phyloP scores from a whole-genome alignment of 2,888 invertebrate species.

The Hydraecia micacea region DNA sequence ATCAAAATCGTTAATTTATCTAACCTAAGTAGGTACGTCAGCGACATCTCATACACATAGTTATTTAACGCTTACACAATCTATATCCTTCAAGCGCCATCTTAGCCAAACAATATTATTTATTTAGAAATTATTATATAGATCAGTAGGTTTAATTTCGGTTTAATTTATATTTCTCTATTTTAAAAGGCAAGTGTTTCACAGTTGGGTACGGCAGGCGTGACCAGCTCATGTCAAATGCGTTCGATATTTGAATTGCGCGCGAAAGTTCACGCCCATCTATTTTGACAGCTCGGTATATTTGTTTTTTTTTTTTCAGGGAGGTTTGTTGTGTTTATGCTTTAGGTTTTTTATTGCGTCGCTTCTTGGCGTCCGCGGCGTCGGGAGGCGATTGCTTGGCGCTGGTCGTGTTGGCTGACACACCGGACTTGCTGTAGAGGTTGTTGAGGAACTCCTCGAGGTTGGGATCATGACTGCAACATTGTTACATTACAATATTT shows the following conservation, averaged over 20 bases:
- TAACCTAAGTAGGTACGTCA: conserved; percentile 73
- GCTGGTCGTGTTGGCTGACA: conserved; percentile 74
- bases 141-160: conserved; percentile 61
- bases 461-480: conserved; percentile 92
- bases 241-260: conserved; percentile 65
- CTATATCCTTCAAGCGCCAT: conserved; percentile 63
- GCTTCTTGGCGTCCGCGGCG: conserved; percentile 77
- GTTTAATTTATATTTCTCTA: conserved; percentile 62
- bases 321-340: conserved; percentile 68
- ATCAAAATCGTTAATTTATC: conserved; percentile 63
- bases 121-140: conserved; percentile 64
- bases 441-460: conserved; percentile 95
- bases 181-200: conserved; percentile 69
- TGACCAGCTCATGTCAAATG: conserved; percentile 58
- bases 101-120: conserved; percentile 62
- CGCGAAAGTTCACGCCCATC: conserved; percentile 58
- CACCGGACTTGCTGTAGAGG: conserved; percentile 92
- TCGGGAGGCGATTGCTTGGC: conserved; percentile 69
- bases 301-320: conserved; percentile 40
- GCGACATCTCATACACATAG: conserved; percentile 68
- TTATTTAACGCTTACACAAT: conserved; percentile 64
- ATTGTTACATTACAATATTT: background rate
- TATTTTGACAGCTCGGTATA: conserved; percentile 63
- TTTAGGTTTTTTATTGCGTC: conserved; percentile 85
- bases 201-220: conserved; percentile 66